Conservation (phyloP, 2,888 invertebrate species). For the Philonicus albiceps region DNA sequence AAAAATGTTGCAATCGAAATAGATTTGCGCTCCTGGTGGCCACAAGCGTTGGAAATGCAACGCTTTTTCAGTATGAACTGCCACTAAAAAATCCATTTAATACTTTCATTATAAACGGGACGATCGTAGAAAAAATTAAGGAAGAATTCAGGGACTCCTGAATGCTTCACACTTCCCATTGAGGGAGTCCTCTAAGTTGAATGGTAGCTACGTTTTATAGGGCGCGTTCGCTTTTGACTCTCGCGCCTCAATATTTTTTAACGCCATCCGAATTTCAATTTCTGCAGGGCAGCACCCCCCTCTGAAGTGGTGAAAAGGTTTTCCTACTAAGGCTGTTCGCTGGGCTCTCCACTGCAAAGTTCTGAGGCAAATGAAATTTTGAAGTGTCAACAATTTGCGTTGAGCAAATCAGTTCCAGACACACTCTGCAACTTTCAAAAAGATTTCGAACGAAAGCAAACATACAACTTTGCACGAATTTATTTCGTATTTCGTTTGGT, state of each 20-base stretch:
- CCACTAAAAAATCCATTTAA: background rate
- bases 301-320: background rate
- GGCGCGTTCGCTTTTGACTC: background rate
- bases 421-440: constrained; percentile 21
- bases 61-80: background rate
- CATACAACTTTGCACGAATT: constrained; percentile 19
- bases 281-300: background rate
- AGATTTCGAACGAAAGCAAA: constrained; percentile 5
- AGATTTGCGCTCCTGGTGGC: background rate
- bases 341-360: background rate
- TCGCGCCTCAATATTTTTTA: background rate
- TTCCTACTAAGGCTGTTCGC: background rate
- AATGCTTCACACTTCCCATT: background rate
- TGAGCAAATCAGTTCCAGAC: constrained; percentile 33
- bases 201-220: background rate
- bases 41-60: background rate
- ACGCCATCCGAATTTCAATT: background rate
- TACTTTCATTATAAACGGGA: background rate
- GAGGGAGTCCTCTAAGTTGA: background rate
- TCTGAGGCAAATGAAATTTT: constrained; percentile 27
- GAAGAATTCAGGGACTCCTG: background rate
- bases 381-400: constrained; percentile 38
- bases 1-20: background rate
- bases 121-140: background rate
- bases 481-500: constrained; percentile 26